Percentiles rank a stretch among this genome's conserved stretches.
Evolutionary conservation across 2,888 invertebrate species (phyloP).

Genomic region (Zonitis immaculata): DNA sequence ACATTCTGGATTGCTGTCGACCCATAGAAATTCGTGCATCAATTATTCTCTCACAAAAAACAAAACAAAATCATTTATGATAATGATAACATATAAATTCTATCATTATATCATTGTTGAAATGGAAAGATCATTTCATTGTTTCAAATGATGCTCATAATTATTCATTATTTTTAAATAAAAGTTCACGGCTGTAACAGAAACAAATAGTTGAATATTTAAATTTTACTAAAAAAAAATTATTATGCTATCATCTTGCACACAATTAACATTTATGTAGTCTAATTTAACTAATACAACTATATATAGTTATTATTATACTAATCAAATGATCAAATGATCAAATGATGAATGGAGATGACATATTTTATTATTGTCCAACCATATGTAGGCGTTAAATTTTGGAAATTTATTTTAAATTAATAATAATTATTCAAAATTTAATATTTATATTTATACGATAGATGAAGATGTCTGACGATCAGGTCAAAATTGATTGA

Average conservation of each 20-base stretch:
- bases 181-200: constrained; percentile 15
- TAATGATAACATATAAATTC: constrained; percentile 2
- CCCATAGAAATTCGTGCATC: no score
- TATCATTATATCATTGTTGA: background rate
- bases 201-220: constrained; percentile 8
- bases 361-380: background rate
- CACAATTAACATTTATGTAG: background rate
- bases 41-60: no score
- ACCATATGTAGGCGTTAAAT: no score
- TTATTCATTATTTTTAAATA: constrained; percentile 3
- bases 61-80: background rate
- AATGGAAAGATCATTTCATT: constrained; percentile 2
- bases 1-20: background rate
- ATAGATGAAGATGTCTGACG: no score
- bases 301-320: no score
- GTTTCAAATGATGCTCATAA: background rate
- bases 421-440: no score
- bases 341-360: background rate
- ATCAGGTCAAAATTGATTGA: no score
- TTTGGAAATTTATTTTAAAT: no score
- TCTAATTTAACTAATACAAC: background rate
- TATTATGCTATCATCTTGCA: background rate
- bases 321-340: no score
- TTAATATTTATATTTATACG: no score
- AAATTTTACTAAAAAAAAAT: no score